Percentiles rank a stretch among this genome's conserved stretches.
Evolutionary conservation across 2,113 vertebrate genomes (phyloP).

Genomic region (Probosciger aterrimus): DNA sequence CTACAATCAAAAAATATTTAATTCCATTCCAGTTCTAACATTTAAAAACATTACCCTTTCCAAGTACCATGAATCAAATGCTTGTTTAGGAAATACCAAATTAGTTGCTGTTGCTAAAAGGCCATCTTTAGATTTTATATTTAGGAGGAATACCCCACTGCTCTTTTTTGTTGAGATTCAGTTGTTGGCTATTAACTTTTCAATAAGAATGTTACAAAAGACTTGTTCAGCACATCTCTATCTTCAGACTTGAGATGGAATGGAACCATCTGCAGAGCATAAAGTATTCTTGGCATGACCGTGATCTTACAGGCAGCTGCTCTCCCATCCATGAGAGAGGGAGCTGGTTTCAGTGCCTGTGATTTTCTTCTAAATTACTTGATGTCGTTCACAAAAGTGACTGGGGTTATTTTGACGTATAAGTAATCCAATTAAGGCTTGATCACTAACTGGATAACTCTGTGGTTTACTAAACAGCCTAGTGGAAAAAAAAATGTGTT

Average conservation of each 20-base stretch:
- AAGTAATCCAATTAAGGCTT: slow-evolving; percentile 34
- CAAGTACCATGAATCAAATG: slow-evolving; percentile 52
- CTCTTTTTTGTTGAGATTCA: neutral
- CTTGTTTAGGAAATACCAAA: slow-evolving; percentile 57
- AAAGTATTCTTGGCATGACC: slow-evolving; percentile 1
- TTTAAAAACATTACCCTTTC: slow-evolving; percentile 52
- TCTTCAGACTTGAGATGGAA: slow-evolving; percentile 14
- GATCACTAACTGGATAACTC: slow-evolving; percentile 3
- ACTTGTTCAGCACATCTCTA: slow-evolving; percentile 46
- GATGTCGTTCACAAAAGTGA: neutral
- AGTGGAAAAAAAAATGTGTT: neutral
- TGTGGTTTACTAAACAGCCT: neutral
- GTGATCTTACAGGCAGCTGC: slow-evolving; percentile 12
- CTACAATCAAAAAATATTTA: slow-evolving; percentile 18
- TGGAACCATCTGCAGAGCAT: slow-evolving; percentile 46
- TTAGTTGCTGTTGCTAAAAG: slow-evolving; percentile 13
- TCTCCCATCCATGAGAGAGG: neutral
- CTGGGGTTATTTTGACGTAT: neutral
- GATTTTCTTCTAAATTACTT: slow-evolving; percentile 14
- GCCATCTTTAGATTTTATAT: neutral
- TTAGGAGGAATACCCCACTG: neutral
- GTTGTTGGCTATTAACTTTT: slow-evolving; percentile 14
- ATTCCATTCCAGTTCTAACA: slow-evolving; percentile 14
- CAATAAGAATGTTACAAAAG: slow-evolving; percentile 29
- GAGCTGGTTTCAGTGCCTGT: slow-evolving; percentile 1